Percentiles rank a stretch among this genome's conserved stretches.
phyloP scores from a whole-genome alignment of 2,113 vertebrate species.

The Cottus gobio region DNA sequence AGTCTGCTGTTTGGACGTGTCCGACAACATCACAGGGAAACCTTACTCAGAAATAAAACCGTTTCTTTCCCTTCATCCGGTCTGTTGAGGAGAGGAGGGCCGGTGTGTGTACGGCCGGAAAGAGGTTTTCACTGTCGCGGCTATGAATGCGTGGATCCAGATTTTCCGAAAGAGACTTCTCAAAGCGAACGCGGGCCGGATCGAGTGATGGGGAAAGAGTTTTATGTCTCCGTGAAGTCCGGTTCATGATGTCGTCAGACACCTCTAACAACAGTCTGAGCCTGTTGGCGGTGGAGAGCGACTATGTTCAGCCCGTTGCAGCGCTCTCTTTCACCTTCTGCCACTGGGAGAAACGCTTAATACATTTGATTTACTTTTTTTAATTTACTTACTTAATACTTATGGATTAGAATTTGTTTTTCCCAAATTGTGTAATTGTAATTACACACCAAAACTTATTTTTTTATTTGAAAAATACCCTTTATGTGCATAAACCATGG shows the following conservation, averaged over 20 bases:
- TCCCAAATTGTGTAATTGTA: neutral
- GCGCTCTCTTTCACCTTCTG: neutral
- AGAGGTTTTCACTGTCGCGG: no score
- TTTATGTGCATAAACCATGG: neutral
- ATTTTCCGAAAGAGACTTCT: no score
- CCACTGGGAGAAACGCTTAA: neutral
- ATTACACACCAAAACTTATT: no score
- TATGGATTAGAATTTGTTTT: neutral
- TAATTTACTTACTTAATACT: neutral
- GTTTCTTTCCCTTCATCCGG: neutral
- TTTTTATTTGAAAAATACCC: neutral
- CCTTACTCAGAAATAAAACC: neutral
- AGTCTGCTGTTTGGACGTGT: neutral
- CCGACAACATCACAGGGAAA: neutral
- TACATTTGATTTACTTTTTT: neutral
- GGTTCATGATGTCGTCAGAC: neutral
- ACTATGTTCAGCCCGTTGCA: neutral
- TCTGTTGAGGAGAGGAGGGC: no score
- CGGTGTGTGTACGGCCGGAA: no score
- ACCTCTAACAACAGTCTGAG: neutral
- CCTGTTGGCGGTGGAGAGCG: no score
- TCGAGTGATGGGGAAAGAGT: neutral
- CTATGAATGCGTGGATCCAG: no score
- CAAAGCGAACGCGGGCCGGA: neutral
- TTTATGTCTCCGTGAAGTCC: neutral